Base-by-base conservation (phyloP, 2,113 vertebrate species). In the Istiophorus platypterus region DNA sequence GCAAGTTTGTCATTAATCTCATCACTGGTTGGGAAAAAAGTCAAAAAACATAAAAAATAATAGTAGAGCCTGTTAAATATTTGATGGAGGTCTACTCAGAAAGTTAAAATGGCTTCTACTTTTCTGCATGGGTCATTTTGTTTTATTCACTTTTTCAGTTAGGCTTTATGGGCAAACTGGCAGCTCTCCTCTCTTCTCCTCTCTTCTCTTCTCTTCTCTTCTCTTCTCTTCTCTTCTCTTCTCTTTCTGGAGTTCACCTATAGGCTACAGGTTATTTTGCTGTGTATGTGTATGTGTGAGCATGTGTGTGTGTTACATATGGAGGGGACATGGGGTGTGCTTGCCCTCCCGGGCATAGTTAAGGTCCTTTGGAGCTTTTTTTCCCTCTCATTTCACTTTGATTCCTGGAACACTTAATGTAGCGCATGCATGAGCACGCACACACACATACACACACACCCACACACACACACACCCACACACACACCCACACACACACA, bases 371-470 rank as follows among this genome's bases (percentile, higher is more conserved):
- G 71, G 85, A 87, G 72, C 67, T 87, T 80, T 86, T 66, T 77
- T 78, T 74, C 71, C 78, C 87, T 82, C 76, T 85, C 82, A 80
- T 90, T 91, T 89, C 58, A 89, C 82, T 89, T 88, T 84, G 84
- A 90, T 92, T 94, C 93, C 91, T 89, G 93, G 90, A 94, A 94
- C 92, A 86, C 77, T 88, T 90, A 93, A 90, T 61, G 22, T 67
- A 58, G 64, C 70, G 61, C 80, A 85, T 51, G 62, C 70, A 82
- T 51, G 34, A 52, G 51, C 7, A n/a, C 31, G 2, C 57, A 34
- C 24, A 20, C 26, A 51, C 39, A 34, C 45, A 37, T 22, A 56
- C 52, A 73, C 39, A 42, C 39, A 26, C 70, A 72, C 61, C 72
- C 49, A 56, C 68, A 52, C 72, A 66, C 65, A 47, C 75, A 39